phyloP scores from a whole-genome alignment of 2,113 vertebrate species.

The Hypanus sabinus region DNA sequence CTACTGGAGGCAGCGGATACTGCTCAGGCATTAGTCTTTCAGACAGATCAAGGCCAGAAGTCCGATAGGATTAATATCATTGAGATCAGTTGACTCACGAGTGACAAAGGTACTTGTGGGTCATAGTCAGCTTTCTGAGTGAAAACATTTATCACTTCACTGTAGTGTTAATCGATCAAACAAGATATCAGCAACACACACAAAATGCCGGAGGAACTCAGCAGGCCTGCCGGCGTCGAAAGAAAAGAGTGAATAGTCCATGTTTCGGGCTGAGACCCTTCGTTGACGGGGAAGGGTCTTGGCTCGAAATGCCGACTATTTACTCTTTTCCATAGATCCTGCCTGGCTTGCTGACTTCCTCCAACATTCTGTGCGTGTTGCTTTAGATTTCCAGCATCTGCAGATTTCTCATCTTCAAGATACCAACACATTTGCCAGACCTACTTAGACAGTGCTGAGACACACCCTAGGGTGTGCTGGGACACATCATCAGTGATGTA shows the following conservation, averaged over 20 bases:
- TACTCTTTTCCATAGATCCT: too few species aligned
- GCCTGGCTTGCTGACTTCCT: too few species aligned
- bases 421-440: not conserved
- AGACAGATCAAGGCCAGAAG: not conserved
- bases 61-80: not conserved
- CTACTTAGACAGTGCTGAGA: not conserved
- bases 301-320: too few species aligned
- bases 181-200: not conserved
- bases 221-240: too few species aligned
- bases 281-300: too few species aligned
- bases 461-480: too few species aligned
- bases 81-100: not conserved
- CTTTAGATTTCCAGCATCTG: too few species aligned
- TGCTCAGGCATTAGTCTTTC: not conserved
- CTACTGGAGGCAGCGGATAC: not conserved
- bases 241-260: too few species aligned
- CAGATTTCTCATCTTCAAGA: not conserved
- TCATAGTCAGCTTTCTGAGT: not conserved
- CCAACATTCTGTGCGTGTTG: too few species aligned
- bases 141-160: slow-evolving; percentile 6
- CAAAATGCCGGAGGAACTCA: too few species aligned
- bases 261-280: too few species aligned
- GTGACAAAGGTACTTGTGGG: not conserved
- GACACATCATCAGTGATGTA: too few species aligned
- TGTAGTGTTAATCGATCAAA: not conserved